phyloP scores from a whole-genome alignment of 2,113 vertebrate species.

The Rhegmatorhina hoffmannsi region DNA sequence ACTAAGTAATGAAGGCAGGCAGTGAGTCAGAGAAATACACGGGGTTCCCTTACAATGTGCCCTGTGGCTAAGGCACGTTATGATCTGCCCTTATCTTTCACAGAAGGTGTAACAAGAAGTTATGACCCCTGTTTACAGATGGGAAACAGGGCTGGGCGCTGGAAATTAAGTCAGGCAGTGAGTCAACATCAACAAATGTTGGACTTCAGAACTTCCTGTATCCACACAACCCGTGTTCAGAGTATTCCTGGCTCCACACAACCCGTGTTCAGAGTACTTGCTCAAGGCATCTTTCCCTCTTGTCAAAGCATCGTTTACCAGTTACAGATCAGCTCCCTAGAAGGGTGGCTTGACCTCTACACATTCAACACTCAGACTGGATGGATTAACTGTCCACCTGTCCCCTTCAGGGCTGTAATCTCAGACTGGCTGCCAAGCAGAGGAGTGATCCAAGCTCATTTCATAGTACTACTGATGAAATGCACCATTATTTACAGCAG shows the following conservation, averaged over 20 bases:
- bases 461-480: neutral
- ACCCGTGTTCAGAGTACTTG: neutral
- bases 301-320: neutral
- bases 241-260: neutral
- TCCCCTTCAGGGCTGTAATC: neutral
- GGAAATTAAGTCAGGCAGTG: neutral
- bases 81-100: neutral
- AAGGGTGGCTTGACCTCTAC: neutral
- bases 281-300: neutral
- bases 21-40: neutral
- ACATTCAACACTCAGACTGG: neutral
- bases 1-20: neutral
- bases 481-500: neutral
- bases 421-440: neutral
- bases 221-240: neutral
- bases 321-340: neutral
- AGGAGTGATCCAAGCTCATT: neutral
- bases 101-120: neutral
- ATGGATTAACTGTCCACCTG: neutral
- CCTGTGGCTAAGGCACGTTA: neutral
- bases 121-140: neutral
- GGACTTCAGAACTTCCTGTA: neutral
- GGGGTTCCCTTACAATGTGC: rapidly evolving
- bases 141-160: neutral
- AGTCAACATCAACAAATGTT: neutral